Base-by-base conservation (phyloP, 2,888 invertebrate species). In the Apantesis nais region DNA sequence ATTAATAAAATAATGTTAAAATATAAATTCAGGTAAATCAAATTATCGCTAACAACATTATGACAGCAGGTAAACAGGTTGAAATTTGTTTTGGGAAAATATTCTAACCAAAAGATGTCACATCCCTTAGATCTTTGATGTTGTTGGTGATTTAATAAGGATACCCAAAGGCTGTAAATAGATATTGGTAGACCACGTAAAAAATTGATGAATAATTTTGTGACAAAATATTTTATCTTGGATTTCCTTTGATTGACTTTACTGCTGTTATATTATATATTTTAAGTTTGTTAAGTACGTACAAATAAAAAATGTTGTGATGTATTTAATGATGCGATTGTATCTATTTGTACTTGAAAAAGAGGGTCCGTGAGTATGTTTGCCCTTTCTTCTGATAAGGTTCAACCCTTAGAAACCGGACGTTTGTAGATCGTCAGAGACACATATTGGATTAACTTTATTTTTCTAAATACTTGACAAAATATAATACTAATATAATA, bases 1-100 rank as follows among this genome's bases (percentile, higher is more conserved):
- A 70, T 71, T 64, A 67, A 78, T 72, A 37, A 39, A 39, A 66
- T 70, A 62, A 66, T 66, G 39, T 62, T 65, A n/a, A 44, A 68
- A 68, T 64, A 69, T 41, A 48, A 31, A 65, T 60, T 64, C 48
- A 37, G 31, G 31, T 64, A 41, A 58, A 65, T 34, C 52, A 65
- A 65, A 65, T 52, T 52, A 65, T 65, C 16, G 22, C 41, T 29
- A 63, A 44, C 29, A 63, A 63, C 44, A 63, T 63, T 63, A 44
- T 44, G 41, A 31, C 41, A 63, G 44, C 12, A 31, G 11, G 34
- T 52, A 68, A 68, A 68, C 62, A 37, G 2, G 62, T 37, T 19
- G 52, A 62, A n/a, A 25, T 67, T 44, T n/a, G n/a, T 67, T 62
- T 62, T 34, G 44, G 25, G 31, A 62, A 60, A 60, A 41, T 60